These are phyloP conservation scores for Drosophila hamatofila DNA, from an alignment of 2,888 invertebrate species.

Conservation along the genomic window DNA sequence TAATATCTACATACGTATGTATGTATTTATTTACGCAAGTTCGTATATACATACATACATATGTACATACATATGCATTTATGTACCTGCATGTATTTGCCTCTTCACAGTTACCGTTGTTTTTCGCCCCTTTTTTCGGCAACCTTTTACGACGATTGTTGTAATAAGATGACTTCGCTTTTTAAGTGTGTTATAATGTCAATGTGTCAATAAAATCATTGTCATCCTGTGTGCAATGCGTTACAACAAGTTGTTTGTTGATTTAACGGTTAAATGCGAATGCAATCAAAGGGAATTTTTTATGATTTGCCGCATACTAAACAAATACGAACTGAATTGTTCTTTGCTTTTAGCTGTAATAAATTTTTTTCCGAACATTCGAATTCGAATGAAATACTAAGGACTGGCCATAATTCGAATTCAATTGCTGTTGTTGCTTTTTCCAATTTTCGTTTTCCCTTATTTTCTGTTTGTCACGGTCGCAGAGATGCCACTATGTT, in stretches of 20 bases:
- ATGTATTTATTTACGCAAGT: conserved; percentile 26
- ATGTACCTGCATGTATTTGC: conserved; percentile 9
- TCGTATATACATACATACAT: conserved; percentile 8
- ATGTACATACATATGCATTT: not conserved
- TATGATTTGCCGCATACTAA: not conserved
- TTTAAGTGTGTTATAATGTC: conserved; percentile 52
- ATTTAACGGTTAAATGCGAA: conserved; percentile 31
- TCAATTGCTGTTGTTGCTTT: not conserved
- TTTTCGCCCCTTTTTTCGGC: conserved; percentile 40
- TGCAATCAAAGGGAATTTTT: not conserved
- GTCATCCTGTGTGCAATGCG: conserved; percentile 17
- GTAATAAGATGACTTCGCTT: conserved; percentile 41
- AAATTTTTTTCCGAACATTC: not conserved
- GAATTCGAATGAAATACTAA: not conserved
- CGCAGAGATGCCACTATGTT: conserved; percentile 2
- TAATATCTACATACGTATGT: not conserved
- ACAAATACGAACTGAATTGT: not conserved
- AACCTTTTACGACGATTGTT: conserved; percentile 42
- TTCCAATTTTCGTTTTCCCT: not conserved
- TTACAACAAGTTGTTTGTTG: conserved; percentile 17
- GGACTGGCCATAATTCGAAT: not conserved
- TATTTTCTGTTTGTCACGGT: not conserved
- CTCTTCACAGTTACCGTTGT: conserved; percentile 38
- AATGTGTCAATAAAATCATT: conserved; percentile 50
- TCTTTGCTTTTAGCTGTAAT: not conserved